phyloP scores from a whole-genome alignment of 2,113 vertebrate genomes.

The Sturnus vulgaris region DNA sequence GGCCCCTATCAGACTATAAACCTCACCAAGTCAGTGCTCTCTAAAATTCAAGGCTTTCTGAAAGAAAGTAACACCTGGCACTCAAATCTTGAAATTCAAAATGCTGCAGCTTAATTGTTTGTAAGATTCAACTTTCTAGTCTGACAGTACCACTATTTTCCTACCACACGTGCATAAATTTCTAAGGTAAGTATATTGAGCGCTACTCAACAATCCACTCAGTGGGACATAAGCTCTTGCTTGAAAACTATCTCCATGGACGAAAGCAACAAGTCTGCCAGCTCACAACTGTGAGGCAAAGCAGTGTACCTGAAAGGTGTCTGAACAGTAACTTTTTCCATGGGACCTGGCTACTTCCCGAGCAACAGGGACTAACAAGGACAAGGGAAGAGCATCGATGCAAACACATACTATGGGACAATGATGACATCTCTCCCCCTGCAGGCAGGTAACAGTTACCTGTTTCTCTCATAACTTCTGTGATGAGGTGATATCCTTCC shows the following conservation, averaged over 20 bases:
- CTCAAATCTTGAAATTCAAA: not conserved
- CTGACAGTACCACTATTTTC: not conserved
- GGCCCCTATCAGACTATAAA: not conserved
- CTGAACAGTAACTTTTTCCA: not conserved
- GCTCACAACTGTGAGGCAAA: not conserved
- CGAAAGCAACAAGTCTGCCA: not conserved
- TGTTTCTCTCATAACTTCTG: conserved; percentile 87
- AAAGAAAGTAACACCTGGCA: not conserved
- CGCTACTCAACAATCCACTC: not conserved
- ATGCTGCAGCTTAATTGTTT: not conserved
- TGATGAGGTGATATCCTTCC: conserved; percentile 81
- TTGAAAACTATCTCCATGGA: not conserved
- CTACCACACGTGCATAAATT: not conserved
- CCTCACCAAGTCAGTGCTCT: fast-evolving
- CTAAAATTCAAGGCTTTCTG: not conserved
- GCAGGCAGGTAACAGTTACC: conserved; percentile 62
- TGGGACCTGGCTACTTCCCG: fast-evolving
- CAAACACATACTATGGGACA: fast-evolving
- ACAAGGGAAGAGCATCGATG: fast-evolving
- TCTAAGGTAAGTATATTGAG: not conserved
- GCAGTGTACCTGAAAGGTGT: not conserved
- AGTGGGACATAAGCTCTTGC: not conserved
- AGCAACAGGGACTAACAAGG: not conserved
- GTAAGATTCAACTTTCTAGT: not conserved
- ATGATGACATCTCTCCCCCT: fast-evolving